A percentile compares a stretch with the other conserved stretches of the same genome.
phyloP scores from a whole-genome alignment of 2,797 vertebrate genomes.

The Diceros bicornis region DNA sequence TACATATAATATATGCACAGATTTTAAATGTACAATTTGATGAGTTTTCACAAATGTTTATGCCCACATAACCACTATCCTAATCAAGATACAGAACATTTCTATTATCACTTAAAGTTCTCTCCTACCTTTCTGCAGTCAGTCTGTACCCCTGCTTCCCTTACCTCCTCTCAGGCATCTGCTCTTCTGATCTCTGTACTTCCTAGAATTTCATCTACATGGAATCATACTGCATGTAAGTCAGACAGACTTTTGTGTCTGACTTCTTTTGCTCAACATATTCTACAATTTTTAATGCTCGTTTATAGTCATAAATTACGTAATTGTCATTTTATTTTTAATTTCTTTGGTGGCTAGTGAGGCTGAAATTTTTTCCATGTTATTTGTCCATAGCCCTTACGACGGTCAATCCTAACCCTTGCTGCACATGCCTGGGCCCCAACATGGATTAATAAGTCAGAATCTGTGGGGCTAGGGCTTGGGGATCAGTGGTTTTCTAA shows the following conservation, averaged over 20 bases:
- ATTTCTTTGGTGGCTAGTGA: neutral
- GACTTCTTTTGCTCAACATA: neutral
- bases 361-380: neutral
- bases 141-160: neutral
- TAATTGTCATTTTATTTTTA: constrained; percentile 42
- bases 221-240: neutral
- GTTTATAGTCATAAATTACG: neutral
- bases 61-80: neutral
- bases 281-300: neutral
- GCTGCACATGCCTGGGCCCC: neutral
- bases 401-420: neutral
- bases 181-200: neutral
- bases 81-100: neutral
- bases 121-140: neutral
- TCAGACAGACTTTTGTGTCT: constrained; percentile 17
- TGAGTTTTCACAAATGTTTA: neutral
- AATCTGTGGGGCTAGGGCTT: neutral
- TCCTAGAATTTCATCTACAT: constrained; percentile 18
- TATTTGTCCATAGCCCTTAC: constrained; percentile 6
- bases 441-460: constrained; percentile 7
- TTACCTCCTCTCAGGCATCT: neutral
- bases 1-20: neutral
- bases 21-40: neutral
- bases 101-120: neutral
- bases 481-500: neutral